Evolutionary conservation across 2,888 invertebrate species (phyloP).

Genomic region (Drosophila pseudotakahashii): DNA sequence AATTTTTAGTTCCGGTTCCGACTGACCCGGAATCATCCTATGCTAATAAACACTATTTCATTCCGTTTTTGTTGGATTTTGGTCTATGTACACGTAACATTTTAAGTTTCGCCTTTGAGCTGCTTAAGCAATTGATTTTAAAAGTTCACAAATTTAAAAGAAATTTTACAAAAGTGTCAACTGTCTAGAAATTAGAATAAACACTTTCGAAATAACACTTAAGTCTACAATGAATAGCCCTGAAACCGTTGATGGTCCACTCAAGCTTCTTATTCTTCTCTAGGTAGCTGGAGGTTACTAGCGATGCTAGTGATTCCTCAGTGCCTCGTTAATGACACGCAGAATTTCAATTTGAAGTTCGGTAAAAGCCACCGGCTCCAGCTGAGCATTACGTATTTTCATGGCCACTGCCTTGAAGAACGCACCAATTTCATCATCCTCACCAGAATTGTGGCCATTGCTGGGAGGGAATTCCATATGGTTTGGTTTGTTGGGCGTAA

Average conservation of each 20-base stretch:
- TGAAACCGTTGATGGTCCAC: constrained; percentile 16
- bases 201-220: constrained; percentile 63
- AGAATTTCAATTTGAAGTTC: constrained; percentile 83
- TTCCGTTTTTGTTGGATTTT: constrained; percentile 10
- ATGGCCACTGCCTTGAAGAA: constrained; percentile 82
- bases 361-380: constrained; percentile 81
- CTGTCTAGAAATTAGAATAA: constrained; percentile 44
- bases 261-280: not conserved
- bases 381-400: constrained; percentile 82
- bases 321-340: constrained; percentile 79
- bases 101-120: constrained; percentile 10
- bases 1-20: constrained; percentile 53
- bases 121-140: constrained; percentile 9
- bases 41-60: constrained; percentile 47
- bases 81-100: constrained; percentile 36
- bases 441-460: constrained; percentile 40
- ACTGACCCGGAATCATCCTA: constrained; percentile 39
- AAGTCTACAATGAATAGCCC: constrained; percentile 47
- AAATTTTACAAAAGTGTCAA: constrained; percentile 11
- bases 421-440: constrained; percentile 82
- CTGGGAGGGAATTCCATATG: constrained; percentile 29
- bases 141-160: constrained; percentile 15
- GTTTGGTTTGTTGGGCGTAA: constrained; percentile 25
- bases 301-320: constrained; percentile 70
- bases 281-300: not conserved